Evolutionary conservation across 2,888 invertebrate species (phyloP), one percentile per base, ranked within the genome.

Genomic region (Drosophila ustulata): DNA sequence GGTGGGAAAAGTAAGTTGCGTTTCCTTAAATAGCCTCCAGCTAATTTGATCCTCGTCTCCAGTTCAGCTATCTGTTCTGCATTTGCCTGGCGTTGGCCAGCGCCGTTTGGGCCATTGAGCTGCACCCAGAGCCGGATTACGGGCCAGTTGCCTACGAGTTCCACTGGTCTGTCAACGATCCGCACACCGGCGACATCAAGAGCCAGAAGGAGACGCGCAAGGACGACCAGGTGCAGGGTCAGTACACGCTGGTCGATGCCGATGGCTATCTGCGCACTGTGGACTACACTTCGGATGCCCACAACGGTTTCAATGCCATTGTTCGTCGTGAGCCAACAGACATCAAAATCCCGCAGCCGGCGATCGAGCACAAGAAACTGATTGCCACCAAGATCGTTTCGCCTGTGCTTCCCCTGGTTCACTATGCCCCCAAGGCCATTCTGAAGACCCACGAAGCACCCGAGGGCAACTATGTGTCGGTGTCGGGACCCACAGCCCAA

Each of bases 251-350:
- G 3, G 90, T 94, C 72, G 94, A 94, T 71, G 86, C 94, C 26
- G 94, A 94, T 90, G 94, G 94, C 37, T 92, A 92, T 77, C 92
- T 91, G 59, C 92, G 94, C 67, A 91, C 92, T 39, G 94, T 94
- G n/a, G 92, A 93, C 25, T 94, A 94, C 89, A 92, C 92, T 61
- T 93, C 94, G 28, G 94, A 93, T 81, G 90, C 92, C n/a, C 93
- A 93, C 77, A 93, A 90, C 68, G 94, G 94, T 62, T 94, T 94
- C 90, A 93, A 93, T 81, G 94, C 94, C 3, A 84, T 93, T 41
- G 94, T 94, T 1, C 92, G 91, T 66, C 93, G 93, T 41, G 93
- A 93, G 79, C 93, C 93, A n/a, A 92, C 92, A 3, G 76, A 90
- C 56, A 91, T 91, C 43, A 91, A 91, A 70, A 90, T 92, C n/a